Percentiles rank a stretch among this genome's conserved stretches.
Conservation (phyloP, 2,888 invertebrate genomes). For the Taphrorychus bicolor region DNA sequence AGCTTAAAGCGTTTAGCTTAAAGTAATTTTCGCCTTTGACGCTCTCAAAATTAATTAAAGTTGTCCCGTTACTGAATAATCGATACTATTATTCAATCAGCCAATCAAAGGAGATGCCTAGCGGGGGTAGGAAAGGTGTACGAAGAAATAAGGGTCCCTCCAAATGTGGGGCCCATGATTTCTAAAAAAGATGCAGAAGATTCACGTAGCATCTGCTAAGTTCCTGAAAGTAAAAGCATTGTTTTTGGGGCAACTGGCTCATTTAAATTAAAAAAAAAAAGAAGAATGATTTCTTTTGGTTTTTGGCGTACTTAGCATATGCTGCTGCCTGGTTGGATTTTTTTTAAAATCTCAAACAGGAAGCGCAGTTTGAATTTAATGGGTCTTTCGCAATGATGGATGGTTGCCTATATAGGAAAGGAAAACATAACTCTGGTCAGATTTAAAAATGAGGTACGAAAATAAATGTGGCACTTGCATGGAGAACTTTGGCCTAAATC, state of each 20-base stretch:
- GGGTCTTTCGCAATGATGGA: conserved; percentile 16
- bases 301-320: conserved; percentile 50
- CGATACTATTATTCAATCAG: neutral
- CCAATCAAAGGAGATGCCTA: conserved; percentile 17
- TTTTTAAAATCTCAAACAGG: conserved; percentile 49
- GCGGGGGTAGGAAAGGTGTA: conserved; percentile 28
- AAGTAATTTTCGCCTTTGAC: too few relatives aligned
- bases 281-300: conserved; percentile 50
- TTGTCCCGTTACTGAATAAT: too few relatives aligned
- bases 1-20: too few relatives aligned
- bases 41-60: too few relatives aligned
- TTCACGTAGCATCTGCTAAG: conserved; percentile 35
- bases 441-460: conserved; percentile 8
- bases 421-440: neutral
- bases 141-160: conserved; percentile 30
- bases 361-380: conserved; percentile 32
- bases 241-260: conserved; percentile 50
- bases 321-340: conserved; percentile 46
- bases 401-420: conserved; percentile 2
- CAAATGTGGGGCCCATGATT: conserved; percentile 30
- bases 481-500: conserved; percentile 11
- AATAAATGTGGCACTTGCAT: conserved; percentile 2
- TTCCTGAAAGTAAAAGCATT: conserved; percentile 42
- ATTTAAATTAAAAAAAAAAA: conserved; percentile 45
- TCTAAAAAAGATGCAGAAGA: conserved; percentile 33